Evolutionary conservation across 2,888 invertebrate genomes (phyloP).

Genomic region (Dinocampus coccinellae): DNA sequence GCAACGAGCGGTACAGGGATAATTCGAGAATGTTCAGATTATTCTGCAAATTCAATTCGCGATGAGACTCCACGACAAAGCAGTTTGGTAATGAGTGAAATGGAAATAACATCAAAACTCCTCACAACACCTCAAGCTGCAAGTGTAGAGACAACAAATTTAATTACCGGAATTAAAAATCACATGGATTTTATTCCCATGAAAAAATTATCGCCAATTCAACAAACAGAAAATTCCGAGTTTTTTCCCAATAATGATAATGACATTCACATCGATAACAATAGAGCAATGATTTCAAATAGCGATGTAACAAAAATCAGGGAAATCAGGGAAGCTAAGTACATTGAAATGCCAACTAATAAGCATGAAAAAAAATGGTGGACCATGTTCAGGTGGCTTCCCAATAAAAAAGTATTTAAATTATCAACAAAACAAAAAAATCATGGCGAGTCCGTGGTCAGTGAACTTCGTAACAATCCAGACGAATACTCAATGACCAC

Average conservation of each 20-base stretch:
- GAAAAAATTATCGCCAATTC: neutral
- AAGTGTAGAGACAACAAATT: neutral
- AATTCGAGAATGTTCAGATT: slow-evolving; percentile 58
- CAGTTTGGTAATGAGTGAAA: slow-evolving; percentile 20
- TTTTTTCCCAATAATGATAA: slow-evolving; percentile 2
- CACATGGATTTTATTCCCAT: neutral
- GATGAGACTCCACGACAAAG: slow-evolving; percentile 51
- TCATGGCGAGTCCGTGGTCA: slow-evolving; percentile 45
- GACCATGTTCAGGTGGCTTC: slow-evolving; percentile 60
- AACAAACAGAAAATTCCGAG: neutral
- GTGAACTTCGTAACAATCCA: slow-evolving; percentile 50
- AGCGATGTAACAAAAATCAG: neutral
- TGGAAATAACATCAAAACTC: neutral
- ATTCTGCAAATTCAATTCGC: slow-evolving; percentile 56
- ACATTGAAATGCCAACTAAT: neutral
- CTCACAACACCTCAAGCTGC: neutral
- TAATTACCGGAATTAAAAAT: neutral
- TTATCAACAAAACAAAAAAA: slow-evolving; percentile 42
- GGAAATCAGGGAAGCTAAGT: neutral
- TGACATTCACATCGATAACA: slow-evolving; percentile 5
- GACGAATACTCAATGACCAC: slow-evolving; percentile 62
- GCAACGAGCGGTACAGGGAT: slow-evolving; percentile 52
- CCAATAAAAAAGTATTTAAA: slow-evolving; percentile 53
- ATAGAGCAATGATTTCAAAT: neutral
- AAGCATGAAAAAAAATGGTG: slow-evolving; percentile 56